Evolutionary conservation across 37 sponge, comb jelly and placozoan genomes (phyloP).

Genomic region (Lycopodina hypogea): DNA sequence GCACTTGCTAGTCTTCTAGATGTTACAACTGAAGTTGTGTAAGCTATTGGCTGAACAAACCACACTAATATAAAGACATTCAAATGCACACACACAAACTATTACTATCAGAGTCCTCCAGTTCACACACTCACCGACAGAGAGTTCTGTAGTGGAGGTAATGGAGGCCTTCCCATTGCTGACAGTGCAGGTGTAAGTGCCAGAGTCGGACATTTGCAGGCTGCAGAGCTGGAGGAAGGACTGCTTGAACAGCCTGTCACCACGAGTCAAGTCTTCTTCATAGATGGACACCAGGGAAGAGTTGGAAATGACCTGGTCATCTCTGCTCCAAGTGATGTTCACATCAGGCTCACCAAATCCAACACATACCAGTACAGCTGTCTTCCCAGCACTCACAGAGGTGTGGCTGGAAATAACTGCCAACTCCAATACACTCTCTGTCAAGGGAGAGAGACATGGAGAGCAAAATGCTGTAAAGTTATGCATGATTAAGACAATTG

Average conservation of each 20-base stretch:
- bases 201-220: conserved; percentile 15
- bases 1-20: no score
- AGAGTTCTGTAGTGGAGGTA: background rate
- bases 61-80: no score
- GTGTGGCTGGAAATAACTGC: conserved; percentile 4
- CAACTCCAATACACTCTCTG: background rate
- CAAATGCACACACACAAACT: no score
- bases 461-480: no score
- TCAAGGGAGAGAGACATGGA: no score
- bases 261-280: background rate
- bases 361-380: conserved; percentile 8
- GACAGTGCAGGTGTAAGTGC: conserved; percentile 26
- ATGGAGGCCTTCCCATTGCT: background rate
- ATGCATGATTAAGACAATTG: no score
- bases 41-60: no score
- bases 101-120: no score
- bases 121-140: conserved; percentile 14
- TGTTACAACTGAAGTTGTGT: no score
- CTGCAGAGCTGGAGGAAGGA: conserved; percentile 22
- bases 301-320: background rate
- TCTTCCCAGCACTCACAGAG: conserved; percentile 13
- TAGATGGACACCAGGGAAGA: conserved; percentile 3
- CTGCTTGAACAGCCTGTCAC: conserved; percentile 9
- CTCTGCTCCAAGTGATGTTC: conserved; percentile 17
- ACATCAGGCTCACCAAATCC: conserved; percentile 9